Evolutionary conservation across 92 coral and sea anemone species (phyloP).

Genomic region (Muricea muricata): DNA sequence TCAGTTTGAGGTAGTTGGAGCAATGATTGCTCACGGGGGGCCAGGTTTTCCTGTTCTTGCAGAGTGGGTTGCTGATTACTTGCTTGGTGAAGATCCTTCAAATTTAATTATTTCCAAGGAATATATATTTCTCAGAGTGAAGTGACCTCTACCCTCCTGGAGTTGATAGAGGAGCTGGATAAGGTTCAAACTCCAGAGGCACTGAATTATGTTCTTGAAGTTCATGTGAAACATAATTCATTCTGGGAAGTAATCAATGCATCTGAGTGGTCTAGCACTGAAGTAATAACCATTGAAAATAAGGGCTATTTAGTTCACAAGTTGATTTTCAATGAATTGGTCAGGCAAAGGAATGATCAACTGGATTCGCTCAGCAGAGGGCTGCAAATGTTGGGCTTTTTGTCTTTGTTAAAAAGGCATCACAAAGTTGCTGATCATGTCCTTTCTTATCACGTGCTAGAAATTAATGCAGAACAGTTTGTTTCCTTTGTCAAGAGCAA

Average conservation of each 20-base stretch:
- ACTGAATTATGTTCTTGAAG: not conserved
- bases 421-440: constrained; percentile 16
- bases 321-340: constrained; percentile 15
- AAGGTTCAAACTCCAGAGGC: not conserved
- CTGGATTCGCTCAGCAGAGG: not conserved
- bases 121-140: constrained; percentile 12
- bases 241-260: constrained; percentile 8
- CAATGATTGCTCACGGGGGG: not conserved
- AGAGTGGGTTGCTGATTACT: too few relatives aligned
- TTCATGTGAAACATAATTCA: not conserved
- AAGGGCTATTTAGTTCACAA: constrained; percentile 20
- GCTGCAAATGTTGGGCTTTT: constrained; percentile 9
- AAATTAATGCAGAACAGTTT: not conserved
- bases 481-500: not conserved
- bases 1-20: too few relatives aligned
- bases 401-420: not conserved
- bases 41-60: not conserved
- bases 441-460: not conserved
- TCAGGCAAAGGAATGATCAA: constrained; percentile 22
- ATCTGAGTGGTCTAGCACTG: too few relatives aligned
- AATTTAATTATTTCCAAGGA: too few relatives aligned
- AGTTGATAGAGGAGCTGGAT: too few relatives aligned
- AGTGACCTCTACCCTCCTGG: too few relatives aligned
- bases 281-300: constrained; percentile 18
- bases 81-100: too few relatives aligned